These are phyloP conservation scores for Megaptera novaeangliae DNA, from an alignment of 2,113 vertebrate genomes.

Conservation along the genomic window DNA sequence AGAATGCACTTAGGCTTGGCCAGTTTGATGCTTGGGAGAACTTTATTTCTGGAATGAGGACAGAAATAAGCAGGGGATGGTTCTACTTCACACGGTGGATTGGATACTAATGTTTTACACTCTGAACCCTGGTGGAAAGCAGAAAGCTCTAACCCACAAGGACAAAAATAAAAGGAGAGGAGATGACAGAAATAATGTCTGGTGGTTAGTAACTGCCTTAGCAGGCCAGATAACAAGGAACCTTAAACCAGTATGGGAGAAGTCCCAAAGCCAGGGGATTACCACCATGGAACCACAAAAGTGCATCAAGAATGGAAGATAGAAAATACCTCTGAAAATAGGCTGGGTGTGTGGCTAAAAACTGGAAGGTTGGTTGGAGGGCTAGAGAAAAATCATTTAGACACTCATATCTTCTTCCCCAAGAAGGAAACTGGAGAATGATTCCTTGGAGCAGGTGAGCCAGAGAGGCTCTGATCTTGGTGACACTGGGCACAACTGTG, in stretches of 20 bases:
- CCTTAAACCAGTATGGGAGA: background rate
- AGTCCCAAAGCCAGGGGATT: background rate
- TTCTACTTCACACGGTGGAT: background rate
- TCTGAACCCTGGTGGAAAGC: background rate
- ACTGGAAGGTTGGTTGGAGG: background rate
- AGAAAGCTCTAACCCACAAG: background rate
- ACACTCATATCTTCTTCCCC: background rate
- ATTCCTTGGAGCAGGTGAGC: background rate
- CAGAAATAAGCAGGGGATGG: background rate
- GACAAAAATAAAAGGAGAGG: background rate
- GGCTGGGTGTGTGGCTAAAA: background rate
- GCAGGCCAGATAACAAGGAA: background rate
- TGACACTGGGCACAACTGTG: background rate
- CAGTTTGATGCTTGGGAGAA: background rate
- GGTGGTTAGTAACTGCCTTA: background rate
- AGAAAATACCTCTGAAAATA: background rate
- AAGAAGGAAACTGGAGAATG: background rate
- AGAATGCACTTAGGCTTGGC: background rate
- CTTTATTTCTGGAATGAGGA: background rate
- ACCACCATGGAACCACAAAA: background rate
- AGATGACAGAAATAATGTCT: background rate
- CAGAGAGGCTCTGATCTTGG: background rate
- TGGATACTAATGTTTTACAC: background rate
- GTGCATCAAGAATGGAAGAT: background rate
- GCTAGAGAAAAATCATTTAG: background rate